Evolutionary conservation across 2,888 invertebrate species (phyloP).

Genomic region (Odontocolon sp.): DNA sequence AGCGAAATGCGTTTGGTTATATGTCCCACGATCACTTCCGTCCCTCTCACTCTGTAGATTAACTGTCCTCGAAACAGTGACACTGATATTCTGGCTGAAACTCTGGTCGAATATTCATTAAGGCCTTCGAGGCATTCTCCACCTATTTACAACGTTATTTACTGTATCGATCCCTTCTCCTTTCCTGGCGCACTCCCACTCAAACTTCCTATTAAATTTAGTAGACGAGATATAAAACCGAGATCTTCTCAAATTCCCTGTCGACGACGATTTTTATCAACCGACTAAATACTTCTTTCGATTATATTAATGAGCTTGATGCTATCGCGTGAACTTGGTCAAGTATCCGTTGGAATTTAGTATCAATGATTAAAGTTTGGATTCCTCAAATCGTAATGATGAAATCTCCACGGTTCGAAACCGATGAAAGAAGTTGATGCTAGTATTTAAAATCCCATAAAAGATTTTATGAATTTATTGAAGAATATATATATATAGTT

Average conservation of each 20-base stretch:
- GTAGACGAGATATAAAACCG: not conserved
- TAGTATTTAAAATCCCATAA: too few species aligned
- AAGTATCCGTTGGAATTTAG: not conserved
- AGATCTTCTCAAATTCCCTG: not conserved
- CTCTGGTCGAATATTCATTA: constrained; percentile 33
- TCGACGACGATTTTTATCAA: too few species aligned
- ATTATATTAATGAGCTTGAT: not conserved
- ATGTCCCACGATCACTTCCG: not conserved
- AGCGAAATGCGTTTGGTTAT: constrained; percentile 26
- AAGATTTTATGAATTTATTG: too few species aligned
- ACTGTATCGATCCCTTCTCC: not conserved
- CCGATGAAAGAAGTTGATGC: too few species aligned
- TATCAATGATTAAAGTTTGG: not conserved
- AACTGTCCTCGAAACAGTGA: constrained; percentile 5
- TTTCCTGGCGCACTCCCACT: not conserved
- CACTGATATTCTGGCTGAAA: not conserved
- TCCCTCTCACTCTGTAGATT: constrained; percentile 29
- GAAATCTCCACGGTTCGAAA: not conserved
- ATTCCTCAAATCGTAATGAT: constrained; percentile 2
- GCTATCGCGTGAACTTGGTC: not conserved
- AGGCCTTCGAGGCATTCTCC: not conserved
- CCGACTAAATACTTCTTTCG: not conserved
- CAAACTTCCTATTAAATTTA: constrained; percentile 3
- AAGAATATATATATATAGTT: too few species aligned
- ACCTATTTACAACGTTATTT: constrained; percentile 19